Evolutionary conservation across 1,140 invertebrate species (phyloP), one percentile per base, ranked within the genome.

Genomic region (Microplitis mediator): DNA sequence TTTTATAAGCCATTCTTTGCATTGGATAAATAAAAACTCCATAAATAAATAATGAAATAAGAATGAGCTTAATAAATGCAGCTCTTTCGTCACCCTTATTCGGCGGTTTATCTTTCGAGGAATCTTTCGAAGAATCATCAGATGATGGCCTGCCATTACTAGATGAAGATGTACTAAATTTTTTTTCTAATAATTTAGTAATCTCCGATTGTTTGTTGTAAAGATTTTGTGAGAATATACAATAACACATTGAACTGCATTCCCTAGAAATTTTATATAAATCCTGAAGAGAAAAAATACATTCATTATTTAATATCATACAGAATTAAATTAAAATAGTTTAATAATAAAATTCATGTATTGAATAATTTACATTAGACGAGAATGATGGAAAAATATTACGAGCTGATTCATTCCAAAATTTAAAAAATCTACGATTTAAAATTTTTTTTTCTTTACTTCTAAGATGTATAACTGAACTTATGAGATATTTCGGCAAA

Each of bases 321-420:
- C 13, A 54, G 16, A 54, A 23, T 54, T 54, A 23, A 23, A 6
- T 6, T 11, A 54, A 14, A 9, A 45, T 45, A 45, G 23, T 23
- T 23, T 23, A 23, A 23, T 23, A 23, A 23, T 23, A 23, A 23
- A 45, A 45, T 9, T 4, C 4, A 45, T 45, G 11, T 6, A 11
- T 45, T 45, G 39, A 8, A 45, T 8, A 9, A 77, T 67, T 74
- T 76, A 77, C 80, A 3, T 75, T 69, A 65, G 74, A 58, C 45
- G 74, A 70, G 11, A 75, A 2, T 73, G 71, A 58, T 76, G 63
- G 54, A 72, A 71, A 73, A 78, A 74, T 64, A 69, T 70, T 36
- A 58, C 1, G 54, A 54, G 70, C 3, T 62, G 75, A 67, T 70
- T 67, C 9, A 23, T 35, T 64, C 61, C 69, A 69, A 34, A 73